These are phyloP conservation scores for Chydorus sphaericus DNA, from an alignment of 2,888 invertebrate genomes.

Conservation along the genomic window DNA sequence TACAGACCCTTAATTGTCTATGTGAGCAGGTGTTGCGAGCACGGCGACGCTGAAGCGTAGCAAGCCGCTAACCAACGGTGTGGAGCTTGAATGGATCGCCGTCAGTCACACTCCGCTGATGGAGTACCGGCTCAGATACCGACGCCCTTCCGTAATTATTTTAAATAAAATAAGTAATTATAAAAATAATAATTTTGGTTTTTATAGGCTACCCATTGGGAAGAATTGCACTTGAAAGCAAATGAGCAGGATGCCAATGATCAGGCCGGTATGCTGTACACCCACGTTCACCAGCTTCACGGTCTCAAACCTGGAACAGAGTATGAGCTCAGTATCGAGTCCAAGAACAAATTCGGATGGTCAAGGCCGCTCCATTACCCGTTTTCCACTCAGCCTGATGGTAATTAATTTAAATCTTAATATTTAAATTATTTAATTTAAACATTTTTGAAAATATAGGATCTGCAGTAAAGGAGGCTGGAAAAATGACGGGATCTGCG, in stretches of 20 bases:
- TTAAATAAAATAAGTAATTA: neutral
- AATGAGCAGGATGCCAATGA: slow-evolving; percentile 9
- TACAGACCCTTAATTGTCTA: too few species aligned
- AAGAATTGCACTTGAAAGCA: slow-evolving; percentile 3
- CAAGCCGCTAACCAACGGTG: slow-evolving; percentile 9
- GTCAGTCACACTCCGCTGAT: slow-evolving; percentile 34
- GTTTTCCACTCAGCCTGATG: slow-evolving; percentile 4
- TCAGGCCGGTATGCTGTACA: slow-evolving; percentile 9
- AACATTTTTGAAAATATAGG: too few species aligned
- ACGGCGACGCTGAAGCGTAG: slow-evolving; percentile 8
- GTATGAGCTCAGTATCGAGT: slow-evolving; percentile 14
- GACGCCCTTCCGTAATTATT: slow-evolving; percentile 29
- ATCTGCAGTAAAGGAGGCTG: neutral
- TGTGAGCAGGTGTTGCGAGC: slow-evolving; percentile 7
- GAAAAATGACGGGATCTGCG: neutral
- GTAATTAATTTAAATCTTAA: too few species aligned
- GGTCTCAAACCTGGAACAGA: neutral
- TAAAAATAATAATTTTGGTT: neutral
- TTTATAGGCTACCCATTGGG: neutral
- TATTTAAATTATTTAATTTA: too few species aligned
- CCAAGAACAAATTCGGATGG: slow-evolving; percentile 15
- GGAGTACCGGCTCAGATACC: slow-evolving; percentile 33
- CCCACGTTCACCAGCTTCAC: slow-evolving; percentile 6
- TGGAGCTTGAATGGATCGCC: slow-evolving; percentile 32
- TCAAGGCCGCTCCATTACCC: neutral